Evolutionary conservation across 1,140 invertebrate species (phyloP), one percentile per base, ranked within the genome.

Genomic region (Fopius arisanus): DNA sequence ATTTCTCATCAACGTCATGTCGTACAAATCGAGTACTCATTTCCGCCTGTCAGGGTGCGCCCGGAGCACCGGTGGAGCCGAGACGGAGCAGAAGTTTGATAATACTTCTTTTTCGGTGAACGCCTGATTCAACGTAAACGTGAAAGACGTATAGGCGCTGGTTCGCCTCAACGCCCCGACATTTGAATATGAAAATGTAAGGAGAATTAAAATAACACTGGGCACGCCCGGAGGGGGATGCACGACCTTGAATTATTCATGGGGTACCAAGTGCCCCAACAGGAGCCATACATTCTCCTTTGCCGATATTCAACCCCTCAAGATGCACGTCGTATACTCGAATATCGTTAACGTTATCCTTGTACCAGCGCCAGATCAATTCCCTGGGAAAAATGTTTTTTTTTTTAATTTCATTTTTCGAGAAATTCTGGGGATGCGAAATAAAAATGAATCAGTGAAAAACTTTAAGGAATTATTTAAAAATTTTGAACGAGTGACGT

Each of bases 181-280:
- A 78, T 79, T 80, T 76, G 81, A 83, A 83, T 83, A 82, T 81
- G 80, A 83, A 83, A 83, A 83, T 81, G 79, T 78, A 75, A 78
- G 67, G 73, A 73, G 77, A 81, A 83, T 82, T 82, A 82, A 83
- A 83, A 83, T 83, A 83, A 83, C 82, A 82, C 76, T 75, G 79
- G 70, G 74, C 77, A 73, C 33, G 62, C 67, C 51, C 41, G 26
- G 29, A 23, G 29, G 48, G 51, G 54, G 54, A 67, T 29, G 43
- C 48, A 62, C 75, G 76, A 81, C 75, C 78, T 82, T 82, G 79
- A 83, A 82, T 83, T 82, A 83, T 83, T 82, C 82, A 83, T 83
- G 68, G 70, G 69, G 63, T 37, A 43, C 54, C n/a, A 23, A 28
- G 54, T 59, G 10, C 19, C 29, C 26, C 40, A 63, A n/a, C 14